Conservation (phyloP, 2,888 invertebrate species). For the Caenorhabditis becei region DNA sequence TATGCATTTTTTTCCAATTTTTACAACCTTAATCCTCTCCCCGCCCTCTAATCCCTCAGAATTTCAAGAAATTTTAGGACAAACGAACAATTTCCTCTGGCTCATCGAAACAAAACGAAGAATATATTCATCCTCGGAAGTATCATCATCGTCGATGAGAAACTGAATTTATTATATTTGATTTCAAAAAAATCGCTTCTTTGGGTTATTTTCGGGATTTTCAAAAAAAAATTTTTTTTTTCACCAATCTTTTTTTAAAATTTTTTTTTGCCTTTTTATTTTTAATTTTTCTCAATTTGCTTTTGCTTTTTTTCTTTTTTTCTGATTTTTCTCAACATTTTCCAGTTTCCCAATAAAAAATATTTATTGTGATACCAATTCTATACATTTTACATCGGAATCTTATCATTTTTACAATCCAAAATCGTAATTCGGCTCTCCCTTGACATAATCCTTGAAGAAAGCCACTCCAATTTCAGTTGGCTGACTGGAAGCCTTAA, state of each 20-base stretch:
- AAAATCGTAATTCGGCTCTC: slow-evolving; percentile 50
- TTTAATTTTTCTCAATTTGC: no score
- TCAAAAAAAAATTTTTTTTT: no score
- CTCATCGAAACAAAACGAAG: slow-evolving; percentile 74
- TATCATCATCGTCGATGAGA: slow-evolving; percentile 49
- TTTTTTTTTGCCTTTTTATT: background rate
- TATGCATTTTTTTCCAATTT: no score
- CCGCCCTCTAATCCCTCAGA: background rate
- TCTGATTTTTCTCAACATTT: no score
- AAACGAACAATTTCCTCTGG: slow-evolving; percentile 76
- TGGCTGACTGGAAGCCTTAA: slow-evolving; percentile 44
- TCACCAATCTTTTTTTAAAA: background rate
- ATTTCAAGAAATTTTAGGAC: slow-evolving; percentile 61
- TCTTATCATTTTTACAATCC: slow-evolving; percentile 58
- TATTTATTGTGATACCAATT: no score
- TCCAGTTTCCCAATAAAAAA: no score
- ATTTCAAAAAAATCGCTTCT: background rate
- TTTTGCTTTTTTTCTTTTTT: no score
- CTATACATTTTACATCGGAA: background rate
- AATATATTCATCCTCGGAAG: slow-evolving; percentile 59
- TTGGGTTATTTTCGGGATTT: background rate
- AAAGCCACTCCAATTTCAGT: slow-evolving; percentile 42
- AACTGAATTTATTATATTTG: background rate
- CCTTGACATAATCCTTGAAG: slow-evolving; percentile 36
- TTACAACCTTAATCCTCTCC: no score